phyloP scores from a whole-genome alignment of 2,888 invertebrate genomes.

The Homarus gammarus region DNA sequence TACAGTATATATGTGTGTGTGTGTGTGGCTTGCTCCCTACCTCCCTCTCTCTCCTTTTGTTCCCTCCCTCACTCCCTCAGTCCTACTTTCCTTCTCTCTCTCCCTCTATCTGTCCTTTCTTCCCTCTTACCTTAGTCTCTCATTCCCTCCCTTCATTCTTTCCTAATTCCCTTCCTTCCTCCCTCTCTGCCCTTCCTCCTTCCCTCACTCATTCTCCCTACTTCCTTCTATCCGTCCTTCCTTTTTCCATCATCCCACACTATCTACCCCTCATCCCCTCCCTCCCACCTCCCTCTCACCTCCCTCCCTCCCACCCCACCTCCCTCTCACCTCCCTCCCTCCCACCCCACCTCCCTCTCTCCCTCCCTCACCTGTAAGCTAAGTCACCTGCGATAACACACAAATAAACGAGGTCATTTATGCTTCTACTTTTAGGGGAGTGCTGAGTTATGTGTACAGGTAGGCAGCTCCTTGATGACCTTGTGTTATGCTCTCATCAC shows the following conservation, averaged over 20 bases:
- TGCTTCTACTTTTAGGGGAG: conserved; percentile 37
- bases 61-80: conserved; percentile 1
- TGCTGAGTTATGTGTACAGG: background rate
- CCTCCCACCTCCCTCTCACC: background rate
- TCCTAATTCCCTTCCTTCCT: background rate
- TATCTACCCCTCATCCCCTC: background rate
- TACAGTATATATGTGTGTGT: too few relatives aligned
- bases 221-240: background rate
- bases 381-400: background rate
- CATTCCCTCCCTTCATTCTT: background rate
- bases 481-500: conserved; percentile 30
- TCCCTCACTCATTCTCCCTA: too few relatives aligned
- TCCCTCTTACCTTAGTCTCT: conserved; percentile 6
- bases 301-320: background rate
- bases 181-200: too few relatives aligned
- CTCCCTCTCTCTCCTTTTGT: conserved; percentile 11
- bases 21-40: background rate
- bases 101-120: background rate
- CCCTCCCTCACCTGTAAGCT: background rate
- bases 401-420: conserved; percentile 19
- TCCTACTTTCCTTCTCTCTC: too few relatives aligned
- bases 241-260: background rate
- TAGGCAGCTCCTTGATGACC: conserved; percentile 18
- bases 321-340: background rate
- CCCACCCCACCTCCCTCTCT: conserved; percentile 1